Evolutionary conservation across 1,140 invertebrate species (phyloP), one percentile per base, ranked within the genome.

Genomic region (Philotrypesis tridentata): DNA sequence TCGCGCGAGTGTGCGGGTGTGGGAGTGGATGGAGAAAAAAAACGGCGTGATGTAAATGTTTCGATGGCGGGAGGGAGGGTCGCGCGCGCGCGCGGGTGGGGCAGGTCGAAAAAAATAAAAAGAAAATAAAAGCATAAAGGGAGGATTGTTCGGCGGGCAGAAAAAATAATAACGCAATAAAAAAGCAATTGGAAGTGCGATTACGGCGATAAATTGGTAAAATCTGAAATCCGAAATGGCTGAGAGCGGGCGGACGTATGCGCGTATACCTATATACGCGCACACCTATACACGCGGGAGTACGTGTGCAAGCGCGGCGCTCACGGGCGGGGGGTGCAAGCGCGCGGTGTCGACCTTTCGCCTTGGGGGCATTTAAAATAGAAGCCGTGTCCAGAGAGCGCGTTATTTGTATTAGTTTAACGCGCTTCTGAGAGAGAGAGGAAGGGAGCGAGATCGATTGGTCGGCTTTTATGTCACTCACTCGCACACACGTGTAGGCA

Each of bases 361-460:
- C 80, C 80, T 73, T 81, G 72, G 72, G 72, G 63, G 55, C 29
- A 67, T 80, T 80, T 67, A 67, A 80, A 80, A 74, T 74, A 65
- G 60, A 72, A 80, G 33, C 48, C 55, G 55, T 33, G 65, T 78
- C 76, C 63, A 12, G 43, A 43, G 33, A 40, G 27, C 31, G 67
- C 12, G 67, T 37, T 77, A 77, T 82, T 77, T 77, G 80, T 65
- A 77, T 67, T 77, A 71, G 73, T 71, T 77, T 82, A 72, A 21
- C 61, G 25, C 31, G 23, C 25, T 9, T 37, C 4, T 1, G 29
- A 21, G 29, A 21, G 65, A 33, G 65, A 33, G 29, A 48, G 29
- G 27, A 21, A 1, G 63, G 23, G 40, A 73, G n/a, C n/a, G 80
- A 84, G 86, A 83, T 85, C 85, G 87, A 85, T 84, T 84, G 83